Base-by-base conservation (phyloP, 2,888 invertebrate species). In the Spialia ferax region DNA sequence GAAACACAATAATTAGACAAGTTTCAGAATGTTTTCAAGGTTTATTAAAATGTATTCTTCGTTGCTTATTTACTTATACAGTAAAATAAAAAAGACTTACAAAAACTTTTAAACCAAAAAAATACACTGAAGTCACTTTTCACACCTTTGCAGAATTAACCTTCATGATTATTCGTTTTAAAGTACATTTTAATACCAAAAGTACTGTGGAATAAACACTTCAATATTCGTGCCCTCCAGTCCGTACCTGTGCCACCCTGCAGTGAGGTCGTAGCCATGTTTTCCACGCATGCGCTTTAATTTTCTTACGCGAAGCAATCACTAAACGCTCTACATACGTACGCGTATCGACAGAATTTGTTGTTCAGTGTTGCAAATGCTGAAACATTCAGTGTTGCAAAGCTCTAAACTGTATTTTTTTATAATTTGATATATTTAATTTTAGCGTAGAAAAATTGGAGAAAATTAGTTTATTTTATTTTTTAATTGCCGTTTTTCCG, bases 281-380 rank as follows among this genome's bases (percentile, higher is more conserved):
- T 90, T 87, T 85, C 75, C 84, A 81, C 93, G 93, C 93, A 91
- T 92, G 93, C 93, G 93, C 85, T 66, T 64, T 74, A 74, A 80
- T 79, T 83, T 82, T 80, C 81, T 75, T 76, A 75, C 76, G 75
- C 75, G 78, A 80, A 80, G 84, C 83, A 91, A 91, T 91, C 88
- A 87, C 89, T 92, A 90, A 84, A 79, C 75, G 78, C 75, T 71
- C 73, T 57, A 60, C 70, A 22, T 68, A 56, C 45, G 65, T 63
- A 60, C 50, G 29, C 64, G 57, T 68, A 70, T 35, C 10, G 68
- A 70, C 68, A 66, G 45, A 48, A 54, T 38, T 32, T 68, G 59
- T 20, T 63, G 15, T 10, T 50, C 57, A 63, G 74, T 74, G 75
- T 77, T 77, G 74, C 76, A 48, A 20, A 48, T 20, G 48, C 18